Base-by-base conservation (phyloP, 1,140 invertebrate genomes). In the Campoletis sonorensis region DNA sequence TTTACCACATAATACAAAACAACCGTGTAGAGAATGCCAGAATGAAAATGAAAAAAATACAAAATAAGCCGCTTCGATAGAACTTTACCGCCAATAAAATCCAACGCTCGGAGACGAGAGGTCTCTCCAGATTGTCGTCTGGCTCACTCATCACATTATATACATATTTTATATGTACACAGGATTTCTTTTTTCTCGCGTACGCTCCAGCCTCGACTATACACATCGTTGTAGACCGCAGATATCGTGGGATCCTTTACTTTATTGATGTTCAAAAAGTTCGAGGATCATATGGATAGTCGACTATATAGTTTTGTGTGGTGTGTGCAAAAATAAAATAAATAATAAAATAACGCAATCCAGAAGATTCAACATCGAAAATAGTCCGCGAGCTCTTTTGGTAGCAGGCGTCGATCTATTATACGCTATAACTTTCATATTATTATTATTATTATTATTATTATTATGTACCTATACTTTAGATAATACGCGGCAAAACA, bases 61-160 rank as follows among this genome's bases (percentile, higher is more conserved):
- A 49, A 51, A 51, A 21, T 26, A 40, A 26, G 23, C 71, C 18
- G 5, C 71, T 4, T 16, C 71, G 40, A 73, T 73, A 73, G 71
- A 73, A 73, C 71, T 73, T 51, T 73, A 73, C 40, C 71, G 71
- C 71, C 27, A 40, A 21, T 27, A 40, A n/a, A n/a, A 45, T 45
- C 5, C 16, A 71, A 26, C 68, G 33, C 30, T 5, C 68, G 1
- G 68, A n/a, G 54, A 58, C 21, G 18, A 58, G 54, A 18, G 21
- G 18, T 58, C 16, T 58, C 54, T 58, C 54, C 15, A 45, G 40
- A 1, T 45, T 45, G 40, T 45, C 40, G 40, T 45, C 40, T 45
- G 40, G 40, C 40, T 11, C 40, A 10, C 40, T 5, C 5, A 11
- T 13, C 3, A 11, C 37, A 10, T 10, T 13, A 13, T 13, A 13